Conservation (phyloP, 2,113 vertebrate species). For the Silurus meridionalis region DNA sequence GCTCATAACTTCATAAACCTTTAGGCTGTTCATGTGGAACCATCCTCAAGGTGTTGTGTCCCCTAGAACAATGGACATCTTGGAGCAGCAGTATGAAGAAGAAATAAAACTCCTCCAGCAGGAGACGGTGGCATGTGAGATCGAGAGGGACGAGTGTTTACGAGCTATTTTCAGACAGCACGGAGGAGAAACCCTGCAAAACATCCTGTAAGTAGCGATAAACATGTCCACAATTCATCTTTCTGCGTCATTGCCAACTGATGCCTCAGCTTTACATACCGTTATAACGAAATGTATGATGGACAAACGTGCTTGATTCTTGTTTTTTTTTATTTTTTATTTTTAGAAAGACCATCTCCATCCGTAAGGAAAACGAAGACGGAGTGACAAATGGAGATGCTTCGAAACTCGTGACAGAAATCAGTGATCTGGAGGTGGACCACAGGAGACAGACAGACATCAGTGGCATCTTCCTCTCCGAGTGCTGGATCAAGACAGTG, state of each 20-base stretch:
- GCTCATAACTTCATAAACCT: too few species aligned
- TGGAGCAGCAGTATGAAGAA: slow-evolving; percentile 67
- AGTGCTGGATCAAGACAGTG: slow-evolving; percentile 73
- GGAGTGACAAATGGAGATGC: slow-evolving; percentile 21
- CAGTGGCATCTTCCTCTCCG: slow-evolving; percentile 76
- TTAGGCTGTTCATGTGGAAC: too few species aligned
- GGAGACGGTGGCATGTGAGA: slow-evolving; percentile 69
- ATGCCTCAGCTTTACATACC: not conserved
- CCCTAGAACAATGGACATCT: not conserved
- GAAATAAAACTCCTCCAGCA: slow-evolving; percentile 72
- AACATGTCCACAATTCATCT: not conserved
- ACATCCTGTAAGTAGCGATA: slow-evolving; percentile 65
- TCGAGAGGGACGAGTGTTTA: slow-evolving; percentile 57
- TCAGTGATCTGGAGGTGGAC: slow-evolving; percentile 73
- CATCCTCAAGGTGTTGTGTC: not conserved
- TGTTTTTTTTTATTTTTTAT: not conserved
- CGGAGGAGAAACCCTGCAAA: slow-evolving; percentile 56
- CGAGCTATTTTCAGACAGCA: slow-evolving; percentile 58
- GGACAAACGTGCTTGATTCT: too few species aligned
- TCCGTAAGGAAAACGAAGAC: slow-evolving; percentile 19
- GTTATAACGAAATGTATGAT: too few species aligned
- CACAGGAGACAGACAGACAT: slow-evolving; percentile 72
- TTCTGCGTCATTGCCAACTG: not conserved
- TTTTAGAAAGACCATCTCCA: slow-evolving; percentile 62
- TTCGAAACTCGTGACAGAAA: slow-evolving; percentile 65